Evolutionary conservation across 2,113 vertebrate species (phyloP), one percentile per base, ranked within the genome.

Genomic region (Hydropotes inermis): DNA sequence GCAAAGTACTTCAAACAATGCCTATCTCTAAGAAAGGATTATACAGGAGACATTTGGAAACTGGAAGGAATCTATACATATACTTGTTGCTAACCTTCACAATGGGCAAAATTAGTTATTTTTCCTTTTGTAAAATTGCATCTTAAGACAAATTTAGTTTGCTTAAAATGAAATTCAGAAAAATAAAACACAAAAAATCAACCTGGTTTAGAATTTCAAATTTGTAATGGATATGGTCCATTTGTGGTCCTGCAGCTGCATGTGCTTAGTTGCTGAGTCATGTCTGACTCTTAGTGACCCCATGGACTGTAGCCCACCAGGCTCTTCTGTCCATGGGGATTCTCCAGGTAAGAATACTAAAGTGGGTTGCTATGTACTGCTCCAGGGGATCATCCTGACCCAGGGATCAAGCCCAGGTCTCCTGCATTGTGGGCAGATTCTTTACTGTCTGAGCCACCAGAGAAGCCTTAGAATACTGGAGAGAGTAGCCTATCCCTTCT

Each of bases 61-160:
- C 57, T 57, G 36, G 30, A 67, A 91, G 64, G 7, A 43, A 78
- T 90, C 25, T 60, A 30, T 36, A 43, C 43, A 55, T 36, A 50
- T n/a, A 64, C 2, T 61, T 76, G 97, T 64, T 74, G 13, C 25
- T 92, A 36, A 94, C 55, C 27, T 55, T 81, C 30, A 36, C 23
- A 70, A 30, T 81, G 19, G 45, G 12, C 33, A 79, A 79, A 91
- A 55, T 79, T 55, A 28, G n/a, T 52, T 61, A 81, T 33, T 95
- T 97, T 84, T 95, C 19, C 16, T 61, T 25, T 91, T 88, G 17
- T 76, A 88, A 89, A 91, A 74, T 9, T 91, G 36, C 17, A 82
- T 64, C 58, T 14, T 89, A 43, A 93, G 61, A 87, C 58, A 82
- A 95, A 91, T 96, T 91, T 64, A 95, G 67, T 95, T 76, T 82